These are phyloP conservation scores for Margaritifera margaritifera DNA, from an alignment of 2,888 invertebrate species.

Conservation along the genomic window DNA sequence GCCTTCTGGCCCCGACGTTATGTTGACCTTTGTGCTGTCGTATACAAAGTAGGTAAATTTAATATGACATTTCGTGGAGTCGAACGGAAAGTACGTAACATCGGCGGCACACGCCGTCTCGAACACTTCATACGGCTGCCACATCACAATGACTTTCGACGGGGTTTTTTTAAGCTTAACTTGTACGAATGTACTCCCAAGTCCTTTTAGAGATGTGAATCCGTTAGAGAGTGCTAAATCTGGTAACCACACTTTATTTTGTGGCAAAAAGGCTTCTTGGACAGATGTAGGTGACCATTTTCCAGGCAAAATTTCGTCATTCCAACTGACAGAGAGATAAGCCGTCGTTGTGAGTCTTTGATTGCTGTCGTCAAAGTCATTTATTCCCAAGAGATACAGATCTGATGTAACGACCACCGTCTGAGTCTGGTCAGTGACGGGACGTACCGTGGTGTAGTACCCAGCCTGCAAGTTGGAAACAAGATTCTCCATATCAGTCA, in stretches of 20 bases:
- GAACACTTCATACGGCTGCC: conserved; percentile 41
- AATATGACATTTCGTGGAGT: conserved; percentile 35
- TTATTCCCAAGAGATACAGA: conserved; percentile 40
- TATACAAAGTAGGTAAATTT: conserved; percentile 40
- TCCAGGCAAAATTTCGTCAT: conserved; percentile 24
- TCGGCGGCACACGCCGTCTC: conserved; percentile 38
- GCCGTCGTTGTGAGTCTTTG: conserved; percentile 39
- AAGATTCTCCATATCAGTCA: no score
- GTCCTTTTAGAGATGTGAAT: conserved; percentile 29
- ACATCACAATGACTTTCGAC: conserved; percentile 23
- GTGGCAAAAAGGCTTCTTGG: conserved; percentile 24
- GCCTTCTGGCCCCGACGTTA: conserved; percentile 21
- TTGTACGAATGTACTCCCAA: conserved; percentile 33
- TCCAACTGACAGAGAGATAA: conserved; percentile 37
- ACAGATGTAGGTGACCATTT: conserved; percentile 1
- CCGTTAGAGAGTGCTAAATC: conserved; percentile 41
- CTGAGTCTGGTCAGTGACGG: conserved; percentile 30
- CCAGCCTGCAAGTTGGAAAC: no score
- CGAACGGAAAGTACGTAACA: conserved; percentile 40
- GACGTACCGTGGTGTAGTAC: conserved; percentile 44
- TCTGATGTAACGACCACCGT: conserved; percentile 27
- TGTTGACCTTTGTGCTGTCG: conserved; percentile 14
- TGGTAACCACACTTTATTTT: conserved; percentile 39
- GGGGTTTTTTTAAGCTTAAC: conserved; percentile 12
- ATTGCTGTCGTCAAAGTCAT: conserved; percentile 35